Evolutionary conservation across 2,797 vertebrate genomes (phyloP).

Genomic region (Poecilia picta): DNA sequence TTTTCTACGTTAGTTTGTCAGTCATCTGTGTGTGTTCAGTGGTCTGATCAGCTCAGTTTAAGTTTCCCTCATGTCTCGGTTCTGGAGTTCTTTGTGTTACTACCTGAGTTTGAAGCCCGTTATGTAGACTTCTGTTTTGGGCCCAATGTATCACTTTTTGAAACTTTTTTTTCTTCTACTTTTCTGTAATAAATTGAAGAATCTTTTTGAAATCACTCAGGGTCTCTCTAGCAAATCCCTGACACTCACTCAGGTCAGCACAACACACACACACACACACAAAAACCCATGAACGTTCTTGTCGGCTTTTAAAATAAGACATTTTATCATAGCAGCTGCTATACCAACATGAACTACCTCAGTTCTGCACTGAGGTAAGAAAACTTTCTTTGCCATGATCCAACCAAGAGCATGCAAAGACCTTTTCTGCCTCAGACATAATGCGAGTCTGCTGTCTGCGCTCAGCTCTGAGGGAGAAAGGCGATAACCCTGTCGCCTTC

Average conservation of each 20-base stretch:
- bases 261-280: too few relatives aligned
- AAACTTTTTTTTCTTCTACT: background rate
- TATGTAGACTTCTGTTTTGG: background rate
- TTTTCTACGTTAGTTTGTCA: background rate
- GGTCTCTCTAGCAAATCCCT: background rate
- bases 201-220: background rate
- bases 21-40: background rate
- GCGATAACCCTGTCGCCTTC: slow-evolving; percentile 66
- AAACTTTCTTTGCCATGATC: slow-evolving; percentile 12
- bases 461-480: slow-evolving; percentile 63
- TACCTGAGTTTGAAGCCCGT: background rate
- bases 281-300: background rate
- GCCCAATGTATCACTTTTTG: background rate
- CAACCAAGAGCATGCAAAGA: background rate
- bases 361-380: background rate
- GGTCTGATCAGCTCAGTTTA: background rate
- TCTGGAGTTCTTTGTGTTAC: too few relatives aligned
- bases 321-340: slow-evolving; percentile 3
- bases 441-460: slow-evolving; percentile 43
- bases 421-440: slow-evolving; percentile 25
- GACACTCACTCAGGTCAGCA: background rate
- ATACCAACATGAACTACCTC: background rate
- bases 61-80: too few relatives aligned
- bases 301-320: background rate
- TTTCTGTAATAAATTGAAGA: background rate